A percentile compares a stretch with the other conserved stretches of the same genome.
phyloP scores from a whole-genome alignment of 1,140 invertebrate genomes.

The Drosophila lacteicornis region DNA sequence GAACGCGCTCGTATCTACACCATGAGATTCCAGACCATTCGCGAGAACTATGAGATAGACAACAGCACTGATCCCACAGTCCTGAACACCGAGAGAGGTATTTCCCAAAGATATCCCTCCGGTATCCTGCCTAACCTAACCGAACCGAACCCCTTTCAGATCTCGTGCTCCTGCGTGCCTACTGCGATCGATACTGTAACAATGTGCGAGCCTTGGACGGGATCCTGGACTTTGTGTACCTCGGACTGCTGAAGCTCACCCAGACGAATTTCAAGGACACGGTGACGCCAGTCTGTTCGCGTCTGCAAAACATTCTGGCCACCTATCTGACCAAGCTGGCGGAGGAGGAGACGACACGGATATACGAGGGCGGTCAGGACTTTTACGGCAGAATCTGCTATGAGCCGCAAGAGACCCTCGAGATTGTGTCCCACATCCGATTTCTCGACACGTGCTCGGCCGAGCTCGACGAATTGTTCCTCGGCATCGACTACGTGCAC shows the following conservation, averaged over 20 bases:
- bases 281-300: conserved; percentile 88
- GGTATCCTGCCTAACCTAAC: too few relatives aligned
- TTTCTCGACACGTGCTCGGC: conserved; percentile 88
- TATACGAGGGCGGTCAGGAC: conserved; percentile 87
- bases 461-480: conserved; percentile 88
- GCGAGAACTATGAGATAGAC: conserved; percentile 90
- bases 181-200: conserved; percentile 87
- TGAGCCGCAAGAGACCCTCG: conserved; percentile 87
- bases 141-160: conserved; percentile 63
- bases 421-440: conserved; percentile 89
- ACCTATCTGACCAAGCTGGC: conserved; percentile 87
- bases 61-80: conserved; percentile 87
- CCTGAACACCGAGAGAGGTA: conserved; percentile 85
- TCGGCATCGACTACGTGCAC: conserved; percentile 88
- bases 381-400: conserved; percentile 87
- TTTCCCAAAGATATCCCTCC: background rate
- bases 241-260: conserved; percentile 90
- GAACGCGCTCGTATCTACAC: conserved; percentile 88
- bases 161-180: conserved; percentile 86
- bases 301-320: conserved; percentile 88
- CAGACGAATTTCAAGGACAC: conserved; percentile 89
- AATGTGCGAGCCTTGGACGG: conserved; percentile 88
- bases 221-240: conserved; percentile 87
- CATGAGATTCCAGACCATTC: conserved; percentile 88
- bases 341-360: conserved; percentile 86